A percentile compares a stretch with the other conserved stretches of the same genome.
phyloP scores from a whole-genome alignment of 2,113 vertebrate genomes.

The Lasiurus borealis region DNA sequence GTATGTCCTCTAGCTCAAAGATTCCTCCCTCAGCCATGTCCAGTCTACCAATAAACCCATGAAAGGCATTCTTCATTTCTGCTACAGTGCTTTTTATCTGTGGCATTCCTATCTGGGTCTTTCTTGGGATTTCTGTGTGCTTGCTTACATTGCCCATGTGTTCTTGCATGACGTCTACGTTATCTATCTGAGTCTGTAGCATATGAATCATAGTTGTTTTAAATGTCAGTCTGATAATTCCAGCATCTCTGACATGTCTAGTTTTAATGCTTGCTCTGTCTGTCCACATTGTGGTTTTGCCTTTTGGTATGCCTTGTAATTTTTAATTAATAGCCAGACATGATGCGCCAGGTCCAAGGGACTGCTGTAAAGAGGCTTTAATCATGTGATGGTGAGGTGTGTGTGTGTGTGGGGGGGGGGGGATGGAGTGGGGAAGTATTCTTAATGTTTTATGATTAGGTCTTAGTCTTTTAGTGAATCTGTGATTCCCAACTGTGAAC shows the following conservation, averaged over 20 bases:
- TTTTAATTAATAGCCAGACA: not conserved
- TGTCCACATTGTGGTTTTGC: not conserved
- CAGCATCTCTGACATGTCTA: not conserved
- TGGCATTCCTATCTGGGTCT: not conserved
- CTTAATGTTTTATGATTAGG: not conserved
- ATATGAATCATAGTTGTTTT: not conserved
- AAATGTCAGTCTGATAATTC: not conserved
- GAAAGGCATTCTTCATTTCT: not conserved
- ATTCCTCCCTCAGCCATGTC: not conserved
- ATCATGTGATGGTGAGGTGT: not conserved
- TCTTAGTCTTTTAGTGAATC: not conserved
- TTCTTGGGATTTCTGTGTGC: not conserved
- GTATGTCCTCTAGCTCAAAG: not conserved
- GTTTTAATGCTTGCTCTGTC: not conserved
- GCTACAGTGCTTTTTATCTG: not conserved
- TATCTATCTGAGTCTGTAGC: not conserved
- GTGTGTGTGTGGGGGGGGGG: not conserved
- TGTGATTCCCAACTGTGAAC: not conserved
- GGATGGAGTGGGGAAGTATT: too few species aligned
- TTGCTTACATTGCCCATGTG: not conserved
- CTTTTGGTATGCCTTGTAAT: not conserved
- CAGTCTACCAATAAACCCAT: not conserved
- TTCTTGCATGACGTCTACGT: not conserved
- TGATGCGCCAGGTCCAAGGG: not conserved
- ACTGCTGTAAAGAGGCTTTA: not conserved